Evolutionary conservation across 1,140 invertebrate species (phyloP), one percentile per base, ranked within the genome.

Genomic region (Drosophila malerkotliana): DNA sequence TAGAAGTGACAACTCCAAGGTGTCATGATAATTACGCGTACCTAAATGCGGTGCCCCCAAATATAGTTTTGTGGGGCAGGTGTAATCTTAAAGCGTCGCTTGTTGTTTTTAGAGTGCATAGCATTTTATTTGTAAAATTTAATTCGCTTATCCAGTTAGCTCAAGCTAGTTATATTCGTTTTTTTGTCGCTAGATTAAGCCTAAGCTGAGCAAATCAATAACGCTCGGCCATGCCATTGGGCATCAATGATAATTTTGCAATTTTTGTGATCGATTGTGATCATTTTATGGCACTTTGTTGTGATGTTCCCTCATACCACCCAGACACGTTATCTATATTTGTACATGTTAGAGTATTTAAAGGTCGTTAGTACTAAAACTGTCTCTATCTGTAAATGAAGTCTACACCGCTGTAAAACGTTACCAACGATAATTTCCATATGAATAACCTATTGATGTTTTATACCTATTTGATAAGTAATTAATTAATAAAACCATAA

Each of bases 391-490:
- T 39, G n/a, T 48, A 56, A 48, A 15, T 30, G 64, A 69, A 69
- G 32, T 26, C 52, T 30, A 67, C 67, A 71, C 68, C 73, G 58
- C 60, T 71, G 82, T 85, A 74, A 87, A 85, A 78, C 53, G 82
- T 85, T 78, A 85, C 81, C 81, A 85, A 77, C 82, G 82, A 85
- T n/a, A 68, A 56, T 74, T 67, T 55, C 48, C 59, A 49, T 37
- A 64, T 52, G 68, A 68, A 55, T 61, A 78, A 51, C 41, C 61
- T 63, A 77, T 74, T 60, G 60, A 87, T 85, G 79, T 81, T 87
- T 83, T 78, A 75, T 85, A 68, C 73, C 51, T 74, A 64, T 41
- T 30, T 68, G 1, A 32, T 69, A 69, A 69, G 66, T 9, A 56
- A 24, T 69, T 26, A 56, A 30, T 67, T 55, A 67, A 52, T 48